Percentiles rank a stretch among this genome's conserved stretches.
phyloP scores from a whole-genome alignment of 64 coral and sea anemone species.

The Pocillopora verrucosa region DNA sequence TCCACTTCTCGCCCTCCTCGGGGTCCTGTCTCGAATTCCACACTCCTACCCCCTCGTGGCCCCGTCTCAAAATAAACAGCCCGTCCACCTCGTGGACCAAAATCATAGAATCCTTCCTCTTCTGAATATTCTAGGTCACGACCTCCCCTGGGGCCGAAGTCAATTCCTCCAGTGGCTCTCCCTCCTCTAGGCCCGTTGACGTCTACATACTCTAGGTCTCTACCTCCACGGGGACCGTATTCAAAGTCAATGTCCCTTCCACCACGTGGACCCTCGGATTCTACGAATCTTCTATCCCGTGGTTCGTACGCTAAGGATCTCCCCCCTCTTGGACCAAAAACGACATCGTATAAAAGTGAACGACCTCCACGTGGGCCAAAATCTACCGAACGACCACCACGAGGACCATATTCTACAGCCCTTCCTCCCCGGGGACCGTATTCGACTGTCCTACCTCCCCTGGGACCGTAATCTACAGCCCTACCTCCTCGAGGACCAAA shows the following conservation, averaged over 20 bases:
- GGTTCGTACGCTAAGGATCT: slow-evolving; percentile 22
- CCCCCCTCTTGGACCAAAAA: slow-evolving; percentile 48
- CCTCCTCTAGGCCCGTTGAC: slow-evolving; percentile 54
- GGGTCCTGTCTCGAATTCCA: slow-evolving; percentile 8
- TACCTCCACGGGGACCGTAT: slow-evolving; percentile 45
- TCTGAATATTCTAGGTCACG: neutral
- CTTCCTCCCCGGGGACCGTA: slow-evolving; percentile 18
- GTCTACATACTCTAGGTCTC: neutral
- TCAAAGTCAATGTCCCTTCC: slow-evolving; percentile 36
- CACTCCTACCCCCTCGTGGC: slow-evolving; percentile 53
- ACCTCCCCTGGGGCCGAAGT: slow-evolving; percentile 36
- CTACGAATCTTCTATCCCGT: neutral
- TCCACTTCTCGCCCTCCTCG: slow-evolving; percentile 20
- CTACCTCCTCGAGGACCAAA: neutral
- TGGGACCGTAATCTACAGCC: neutral
- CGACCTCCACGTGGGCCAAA: slow-evolving; percentile 52
- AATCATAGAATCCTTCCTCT: slow-evolving; percentile 15
- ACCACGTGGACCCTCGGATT: slow-evolving; percentile 52
- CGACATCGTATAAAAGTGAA: slow-evolving; percentile 1
- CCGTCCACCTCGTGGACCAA: slow-evolving; percentile 15
- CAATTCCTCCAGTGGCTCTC: neutral
- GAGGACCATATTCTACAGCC: slow-evolving; percentile 8
- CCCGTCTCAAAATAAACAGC: slow-evolving; percentile 19
- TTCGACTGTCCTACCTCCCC: slow-evolving; percentile 33
- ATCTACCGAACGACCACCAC: slow-evolving; percentile 33